Evolutionary conservation across 2,888 invertebrate genomes (phyloP).

Genomic region (Ypsolopha scabrella): DNA sequence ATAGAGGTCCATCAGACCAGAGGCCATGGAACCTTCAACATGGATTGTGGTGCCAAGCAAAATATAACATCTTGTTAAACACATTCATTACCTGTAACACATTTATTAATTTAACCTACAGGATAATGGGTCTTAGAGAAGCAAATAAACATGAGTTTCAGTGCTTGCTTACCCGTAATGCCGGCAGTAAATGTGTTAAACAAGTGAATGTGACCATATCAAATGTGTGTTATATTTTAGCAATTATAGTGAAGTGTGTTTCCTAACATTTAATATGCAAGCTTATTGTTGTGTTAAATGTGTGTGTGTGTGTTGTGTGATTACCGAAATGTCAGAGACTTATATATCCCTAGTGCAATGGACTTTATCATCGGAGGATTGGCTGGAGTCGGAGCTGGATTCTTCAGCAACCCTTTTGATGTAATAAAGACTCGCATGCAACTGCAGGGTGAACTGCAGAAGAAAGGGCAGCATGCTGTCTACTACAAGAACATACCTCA

Average conservation of each 20-base stretch:
- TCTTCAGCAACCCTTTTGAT: slow-evolving; percentile 91
- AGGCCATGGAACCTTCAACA: no score
- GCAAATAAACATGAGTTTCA: no score
- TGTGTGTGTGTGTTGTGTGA: neutral
- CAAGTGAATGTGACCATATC: no score
- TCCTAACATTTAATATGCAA: neutral
- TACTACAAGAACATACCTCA: slow-evolving; percentile 83
- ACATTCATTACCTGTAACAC: no score
- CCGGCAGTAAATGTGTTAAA: no score
- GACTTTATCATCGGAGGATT: slow-evolving; percentile 83
- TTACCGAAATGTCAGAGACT: neutral
- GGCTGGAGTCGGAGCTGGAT: slow-evolving; percentile 81
- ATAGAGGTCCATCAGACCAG: no score
- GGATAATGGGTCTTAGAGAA: no score
- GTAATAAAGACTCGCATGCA: slow-evolving; percentile 92
- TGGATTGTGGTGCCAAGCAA: no score
- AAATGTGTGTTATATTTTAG: no score
- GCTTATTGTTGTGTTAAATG: neutral
- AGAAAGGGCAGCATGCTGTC: slow-evolving; percentile 72
- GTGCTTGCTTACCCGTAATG: no score
- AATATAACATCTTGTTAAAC: no score
- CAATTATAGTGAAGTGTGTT: neutral
- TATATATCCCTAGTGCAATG: slow-evolving; percentile 47
- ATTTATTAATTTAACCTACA: no score
- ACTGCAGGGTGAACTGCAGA: slow-evolving; percentile 83